These are phyloP conservation scores for Sitodiplosis mosellana DNA, from an alignment of 1,140 invertebrate genomes.

Conservation along the genomic window DNA sequence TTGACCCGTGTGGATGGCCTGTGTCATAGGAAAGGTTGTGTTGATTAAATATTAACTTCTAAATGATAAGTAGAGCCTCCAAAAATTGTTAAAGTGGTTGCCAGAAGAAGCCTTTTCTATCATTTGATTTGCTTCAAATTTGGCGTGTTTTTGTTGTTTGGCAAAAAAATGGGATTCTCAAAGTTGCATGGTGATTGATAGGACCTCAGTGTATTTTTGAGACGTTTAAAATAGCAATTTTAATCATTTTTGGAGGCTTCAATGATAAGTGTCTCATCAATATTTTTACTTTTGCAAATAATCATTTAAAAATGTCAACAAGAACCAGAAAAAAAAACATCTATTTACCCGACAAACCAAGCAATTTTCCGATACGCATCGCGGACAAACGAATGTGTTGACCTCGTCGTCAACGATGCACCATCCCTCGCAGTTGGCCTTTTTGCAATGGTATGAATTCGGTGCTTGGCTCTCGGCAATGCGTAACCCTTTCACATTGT, in stretches of 20 bases:
- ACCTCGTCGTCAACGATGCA: slow-evolving; percentile 79
- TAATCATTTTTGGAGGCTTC: slow-evolving; percentile 1
- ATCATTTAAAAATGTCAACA: background rate
- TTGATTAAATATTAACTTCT: no score
- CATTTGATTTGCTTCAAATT: no score
- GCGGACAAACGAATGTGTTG: slow-evolving; percentile 68
- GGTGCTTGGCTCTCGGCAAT: slow-evolving; percentile 63
- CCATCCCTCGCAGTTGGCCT: slow-evolving; percentile 75
- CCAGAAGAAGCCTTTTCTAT: no score
- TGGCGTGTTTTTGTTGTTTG: no score
- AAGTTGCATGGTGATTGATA: no score
- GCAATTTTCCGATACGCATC: slow-evolving; percentile 68
- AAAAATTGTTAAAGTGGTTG: no score
- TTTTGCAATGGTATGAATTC: slow-evolving; percentile 84
- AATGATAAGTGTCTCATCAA: background rate
- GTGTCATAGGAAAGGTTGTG: no score
- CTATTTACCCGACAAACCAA: slow-evolving; percentile 72
- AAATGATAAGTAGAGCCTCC: no score
- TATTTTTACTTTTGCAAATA: background rate
- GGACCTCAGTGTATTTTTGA: no score
- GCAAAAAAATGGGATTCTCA: no score
- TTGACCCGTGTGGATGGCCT: slow-evolving; percentile 65
- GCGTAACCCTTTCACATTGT: slow-evolving; percentile 63
- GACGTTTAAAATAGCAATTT: no score
- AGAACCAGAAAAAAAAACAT: background rate